Base-by-base conservation (phyloP, 92 coral and sea anemone species). In the Umimayanthus kanabou region DNA sequence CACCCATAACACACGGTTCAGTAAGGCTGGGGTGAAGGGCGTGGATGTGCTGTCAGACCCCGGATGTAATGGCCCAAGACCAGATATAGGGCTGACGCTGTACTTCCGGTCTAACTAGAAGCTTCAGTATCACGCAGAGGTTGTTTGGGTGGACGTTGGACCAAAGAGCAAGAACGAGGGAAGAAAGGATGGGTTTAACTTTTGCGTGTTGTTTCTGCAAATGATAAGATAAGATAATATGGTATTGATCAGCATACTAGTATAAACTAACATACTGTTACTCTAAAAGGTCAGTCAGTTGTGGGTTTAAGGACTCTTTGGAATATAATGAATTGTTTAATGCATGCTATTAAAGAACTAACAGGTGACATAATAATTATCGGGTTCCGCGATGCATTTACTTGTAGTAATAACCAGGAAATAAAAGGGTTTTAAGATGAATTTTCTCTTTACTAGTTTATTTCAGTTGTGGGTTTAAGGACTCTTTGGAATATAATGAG, bases 31-130 rank as follows among this genome's bases (percentile, higher is more conserved):
- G 67, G 92, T 85, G 74, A 91, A 90, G 58, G 96, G 96, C 47
- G 96, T 93, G 73, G 96, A 93, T 76, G 92, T 92, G 1, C 90
- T 93, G 40, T 93, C 89, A 39, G 96, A 93, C 85, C 78, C 92
- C 1, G 50, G 71, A 49, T 93, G 96, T 84, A 90, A 93, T 76
- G 96, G 77, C 29, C 96, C 96, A 82, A 92, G 96, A 73, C 94
- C 92, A 50, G 85, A 86, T 75, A 84, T 89, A 50, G 94, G 96
- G 16, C 92, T 93, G 77, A 89, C 94, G 15, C 84, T 93, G 71
- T 93, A 89, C 79, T 93, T 93, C 87, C 94, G 96, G 49, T 82
- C 90, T 22, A 70, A 83, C 55, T 93, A 79, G 79, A 40, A 80
- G 47, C n/a, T 16, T 53, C 58, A 3, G 14, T 14, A 14, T 1